phyloP scores from a whole-genome alignment of 2,888 invertebrate genomes.

The Lithophane socia region DNA sequence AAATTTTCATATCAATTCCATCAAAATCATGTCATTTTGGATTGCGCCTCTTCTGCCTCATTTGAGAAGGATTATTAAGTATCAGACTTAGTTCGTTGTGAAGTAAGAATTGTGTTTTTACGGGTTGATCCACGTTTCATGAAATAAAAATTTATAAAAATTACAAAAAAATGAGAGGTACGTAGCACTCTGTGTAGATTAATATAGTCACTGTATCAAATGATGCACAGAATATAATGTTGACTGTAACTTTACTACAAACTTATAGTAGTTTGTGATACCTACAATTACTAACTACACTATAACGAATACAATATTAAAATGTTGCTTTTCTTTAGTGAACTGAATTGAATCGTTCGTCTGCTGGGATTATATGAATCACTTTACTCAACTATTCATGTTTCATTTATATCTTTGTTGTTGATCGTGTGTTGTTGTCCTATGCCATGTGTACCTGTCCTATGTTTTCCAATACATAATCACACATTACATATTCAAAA shows the following conservation, averaged over 20 bases:
- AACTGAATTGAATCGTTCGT: conserved; percentile 71
- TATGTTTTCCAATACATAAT: background rate
- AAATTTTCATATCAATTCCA: background rate
- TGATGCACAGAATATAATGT: conserved; percentile 70
- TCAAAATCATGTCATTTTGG: conserved; percentile 24
- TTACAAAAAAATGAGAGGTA: conserved; percentile 69
- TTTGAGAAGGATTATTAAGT: conserved; percentile 25
- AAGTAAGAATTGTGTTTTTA: conserved; percentile 54
- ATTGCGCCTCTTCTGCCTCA: conserved; percentile 29
- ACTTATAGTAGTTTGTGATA: conserved; percentile 65
- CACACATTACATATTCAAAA: background rate
- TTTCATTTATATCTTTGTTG: conserved; percentile 11
- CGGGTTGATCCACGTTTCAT: conserved; percentile 51
- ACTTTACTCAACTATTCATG: conserved; percentile 39
- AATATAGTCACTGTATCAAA: conserved; percentile 75
- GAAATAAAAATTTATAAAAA: conserved; percentile 30
- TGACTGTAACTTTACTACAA: conserved; percentile 70
- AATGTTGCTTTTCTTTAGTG: conserved; percentile 82
- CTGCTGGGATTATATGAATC: conserved; percentile 77
- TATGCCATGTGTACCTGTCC: background rate
- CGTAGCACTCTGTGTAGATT: conserved; percentile 84
- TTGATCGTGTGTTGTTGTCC: background rate
- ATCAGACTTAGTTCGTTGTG: conserved; percentile 3
- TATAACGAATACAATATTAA: conserved; percentile 69
- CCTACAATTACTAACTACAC: conserved; percentile 46